A percentile compares a stretch with the other conserved stretches of the same genome.
These are phyloP conservation scores for Mola mola DNA, from an alignment of 2,113 vertebrate genomes.

Conservation along the genomic window DNA sequence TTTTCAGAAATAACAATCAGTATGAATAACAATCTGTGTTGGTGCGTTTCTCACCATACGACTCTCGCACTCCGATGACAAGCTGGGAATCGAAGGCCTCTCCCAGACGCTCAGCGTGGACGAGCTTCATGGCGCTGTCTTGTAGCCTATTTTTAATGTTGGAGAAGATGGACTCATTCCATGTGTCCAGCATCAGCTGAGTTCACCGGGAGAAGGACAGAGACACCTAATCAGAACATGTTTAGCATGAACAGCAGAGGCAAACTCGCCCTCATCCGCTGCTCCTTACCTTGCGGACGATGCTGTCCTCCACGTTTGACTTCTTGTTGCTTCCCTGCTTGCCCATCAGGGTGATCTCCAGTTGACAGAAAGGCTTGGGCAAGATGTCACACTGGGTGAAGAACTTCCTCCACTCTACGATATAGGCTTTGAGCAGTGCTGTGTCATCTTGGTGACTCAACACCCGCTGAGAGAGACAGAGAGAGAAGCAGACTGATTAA, in stretches of 20 bases:
- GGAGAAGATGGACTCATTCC: conserved; percentile 99
- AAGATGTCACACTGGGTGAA: conserved; percentile 87
- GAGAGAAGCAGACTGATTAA: conserved; percentile 6
- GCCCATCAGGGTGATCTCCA: conserved; percentile 94
- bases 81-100: conserved; percentile 99
- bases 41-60: conserved; percentile 87
- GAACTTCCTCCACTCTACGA: conserved; percentile 97
- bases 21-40: neutral
- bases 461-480: conserved; percentile 83
- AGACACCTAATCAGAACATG: neutral
- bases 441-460: conserved; percentile 99
- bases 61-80: conserved; percentile 97
- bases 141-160: conserved; percentile 98
- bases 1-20: too few relatives aligned
- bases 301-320: conserved; percentile 97
- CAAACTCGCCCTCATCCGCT: neutral
- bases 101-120: conserved; percentile 95
- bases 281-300: conserved; percentile 92
- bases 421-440: conserved; percentile 96
- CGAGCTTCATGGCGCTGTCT: conserved; percentile 98
- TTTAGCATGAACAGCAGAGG: neutral
- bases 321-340: conserved; percentile 99
- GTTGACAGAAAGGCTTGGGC: conserved; percentile 95
- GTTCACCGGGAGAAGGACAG: neutral
- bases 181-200: conserved; percentile 98